Evolutionary conservation across 2,888 invertebrate genomes (phyloP).

Genomic region (Cepaea hortensis): DNA sequence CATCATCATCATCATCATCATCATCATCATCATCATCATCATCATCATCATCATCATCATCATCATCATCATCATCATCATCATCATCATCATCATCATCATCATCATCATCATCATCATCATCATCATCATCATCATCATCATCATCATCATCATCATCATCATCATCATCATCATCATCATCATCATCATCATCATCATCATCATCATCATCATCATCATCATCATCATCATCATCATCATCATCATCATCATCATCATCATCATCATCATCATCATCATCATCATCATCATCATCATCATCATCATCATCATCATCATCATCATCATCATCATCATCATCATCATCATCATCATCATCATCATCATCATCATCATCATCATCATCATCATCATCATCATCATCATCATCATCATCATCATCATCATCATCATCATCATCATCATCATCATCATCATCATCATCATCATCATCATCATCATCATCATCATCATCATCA

Average conservation of each 20-base stretch:
- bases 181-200: constrained; percentile 14
- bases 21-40: constrained; percentile 12
- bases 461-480: constrained; percentile 21
- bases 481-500: constrained; percentile 18
- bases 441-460: constrained; percentile 12
- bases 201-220: constrained; percentile 12
- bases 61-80: constrained; percentile 14
- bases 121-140: constrained; percentile 18
- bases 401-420: constrained; percentile 12
- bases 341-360: constrained; percentile 21
- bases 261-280: constrained; percentile 12
- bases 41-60: constrained; percentile 12
- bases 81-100: constrained; percentile 12
- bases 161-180: constrained; percentile 12
- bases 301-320: constrained; percentile 14
- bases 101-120: constrained; percentile 21
- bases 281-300: constrained; percentile 12
- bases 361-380: constrained; percentile 18
- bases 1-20: constrained; percentile 18
- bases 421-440: constrained; percentile 14
- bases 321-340: constrained; percentile 12
- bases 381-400: constrained; percentile 12
- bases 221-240: constrained; percentile 21
- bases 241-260: constrained; percentile 18
- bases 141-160: constrained; percentile 12